Evolutionary conservation across 2,888 invertebrate species (phyloP), one percentile per base, ranked within the genome.

Genomic region (Tipula confusa): DNA sequence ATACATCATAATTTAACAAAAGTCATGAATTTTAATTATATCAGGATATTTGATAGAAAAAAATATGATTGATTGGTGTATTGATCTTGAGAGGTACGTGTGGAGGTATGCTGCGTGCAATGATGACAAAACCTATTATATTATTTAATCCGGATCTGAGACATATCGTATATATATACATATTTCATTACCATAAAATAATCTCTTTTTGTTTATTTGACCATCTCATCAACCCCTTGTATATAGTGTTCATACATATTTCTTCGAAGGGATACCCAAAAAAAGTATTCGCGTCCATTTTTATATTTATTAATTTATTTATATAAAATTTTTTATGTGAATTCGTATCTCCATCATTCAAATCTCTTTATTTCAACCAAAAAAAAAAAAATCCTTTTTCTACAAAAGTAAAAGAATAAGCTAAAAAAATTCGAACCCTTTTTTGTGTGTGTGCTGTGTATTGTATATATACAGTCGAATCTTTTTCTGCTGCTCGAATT

Each of bases 391-490:
- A 80, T 80, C 80, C 80, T 80, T 80, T 80, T 80, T 64, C 64
- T 64, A 64, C 64, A 80, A 80, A 80, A 80, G 80, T 80, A 80
- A 80, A 80, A 80, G 80, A 80, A 80, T 80, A 80, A 80, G 80
- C 80, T 80, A 80, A 80, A 80, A 80, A 29, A 29, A 29, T 29
- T 31, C 31, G 80, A 80, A 80, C 80, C 80, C 80, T 80, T 80
- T 80, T 80, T 80, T 80, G 64, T 64, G 64, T 43, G 43, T 15
- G 43, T 43, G 15, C n/a, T 43, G 43, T 43, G 15, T 18, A 43
- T n/a, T n/a, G n/a, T n/a, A n/a, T n/a, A n/a, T n/a, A n/a, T n/a
- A n/a, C 43, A 15, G 43, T 9, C 64, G 64, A 64, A 64, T 64
- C 64, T 64, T 64, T 64, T 64, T 64, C 64, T 64, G 64, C 64